Evolutionary conservation across 2,113 vertebrate genomes (phyloP).

Genomic region (Eonycteris spelaea): DNA sequence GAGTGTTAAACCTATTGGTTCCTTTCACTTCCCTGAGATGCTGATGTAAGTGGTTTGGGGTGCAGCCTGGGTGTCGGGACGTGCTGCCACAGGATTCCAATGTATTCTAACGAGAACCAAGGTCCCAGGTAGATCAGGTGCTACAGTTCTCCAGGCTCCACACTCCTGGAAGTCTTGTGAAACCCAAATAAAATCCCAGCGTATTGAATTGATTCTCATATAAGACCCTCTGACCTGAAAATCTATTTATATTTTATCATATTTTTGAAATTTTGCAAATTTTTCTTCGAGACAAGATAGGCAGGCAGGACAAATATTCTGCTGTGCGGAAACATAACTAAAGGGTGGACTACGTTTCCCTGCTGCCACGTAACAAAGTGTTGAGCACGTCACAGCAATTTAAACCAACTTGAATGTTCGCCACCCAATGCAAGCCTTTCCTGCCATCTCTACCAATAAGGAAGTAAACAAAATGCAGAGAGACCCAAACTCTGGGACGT

Average conservation of each 20-base stretch:
- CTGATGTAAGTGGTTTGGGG: not conserved
- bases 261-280: not conserved
- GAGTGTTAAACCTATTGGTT: not conserved
- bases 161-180: not conserved
- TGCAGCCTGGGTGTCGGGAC: fast-evolving
- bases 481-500: not conserved
- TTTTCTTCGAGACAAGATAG: not conserved
- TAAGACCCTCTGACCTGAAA: not conserved
- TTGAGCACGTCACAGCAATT: not conserved
- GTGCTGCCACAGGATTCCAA: fast-evolving
- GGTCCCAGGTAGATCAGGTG: fast-evolving
- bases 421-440: not conserved
- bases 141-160: not conserved
- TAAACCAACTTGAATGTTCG: not conserved
- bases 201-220: not conserved
- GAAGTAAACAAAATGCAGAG: not conserved
- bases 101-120: fast-evolving
- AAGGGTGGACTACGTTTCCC: no score
- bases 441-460: not conserved
- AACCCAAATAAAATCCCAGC: not conserved
- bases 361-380: not conserved
- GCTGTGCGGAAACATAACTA: not conserved
- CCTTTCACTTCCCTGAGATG: not conserved
- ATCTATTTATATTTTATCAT: not conserved
- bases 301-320: not conserved